These are phyloP conservation scores for Heterotilapia buettikoferi DNA, from an alignment of 2,113 vertebrate species.

Conservation along the genomic window DNA sequence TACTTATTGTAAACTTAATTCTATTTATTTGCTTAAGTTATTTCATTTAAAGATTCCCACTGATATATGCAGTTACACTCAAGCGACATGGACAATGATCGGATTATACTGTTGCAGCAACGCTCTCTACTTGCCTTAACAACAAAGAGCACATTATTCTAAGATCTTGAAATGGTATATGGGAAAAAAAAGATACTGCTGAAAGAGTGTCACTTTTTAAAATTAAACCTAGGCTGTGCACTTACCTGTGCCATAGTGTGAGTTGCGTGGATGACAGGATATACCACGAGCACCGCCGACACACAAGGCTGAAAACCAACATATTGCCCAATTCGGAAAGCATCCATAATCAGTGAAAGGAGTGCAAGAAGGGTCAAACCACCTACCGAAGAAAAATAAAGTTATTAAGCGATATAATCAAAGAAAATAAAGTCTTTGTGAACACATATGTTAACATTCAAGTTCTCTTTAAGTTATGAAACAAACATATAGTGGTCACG, in stretches of 20 bases:
- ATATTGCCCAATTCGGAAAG: conserved; percentile 90
- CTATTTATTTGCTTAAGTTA: background rate
- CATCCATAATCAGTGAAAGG: conserved; percentile 88
- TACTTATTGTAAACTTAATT: background rate
- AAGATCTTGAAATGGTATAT: conserved; percentile 11
- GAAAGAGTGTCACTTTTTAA: conserved; percentile 42
- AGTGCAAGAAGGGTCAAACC: conserved; percentile 87
- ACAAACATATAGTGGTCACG: background rate
- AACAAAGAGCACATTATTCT: conserved; percentile 65
- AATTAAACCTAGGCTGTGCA: conserved; percentile 5
- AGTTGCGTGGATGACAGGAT: conserved; percentile 82
- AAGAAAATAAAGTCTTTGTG: background rate
- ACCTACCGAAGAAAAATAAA: conserved; percentile 62
- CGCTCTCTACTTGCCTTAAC: background rate
- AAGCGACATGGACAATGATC: conserved; percentile 44
- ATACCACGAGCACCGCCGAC: conserved; percentile 83
- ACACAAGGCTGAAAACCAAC: conserved; percentile 86
- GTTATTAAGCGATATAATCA: background rate
- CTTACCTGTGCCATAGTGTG: conserved; percentile 92
- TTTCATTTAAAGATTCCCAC: background rate
- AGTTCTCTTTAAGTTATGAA: background rate
- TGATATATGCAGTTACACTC: conserved; percentile 12
- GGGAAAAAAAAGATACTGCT: background rate
- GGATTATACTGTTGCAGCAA: conserved; percentile 50
- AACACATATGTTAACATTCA: background rate